These are phyloP conservation scores for Podilymbus podiceps DNA, from an alignment of 2,113 vertebrate species.

Conservation along the genomic window DNA sequence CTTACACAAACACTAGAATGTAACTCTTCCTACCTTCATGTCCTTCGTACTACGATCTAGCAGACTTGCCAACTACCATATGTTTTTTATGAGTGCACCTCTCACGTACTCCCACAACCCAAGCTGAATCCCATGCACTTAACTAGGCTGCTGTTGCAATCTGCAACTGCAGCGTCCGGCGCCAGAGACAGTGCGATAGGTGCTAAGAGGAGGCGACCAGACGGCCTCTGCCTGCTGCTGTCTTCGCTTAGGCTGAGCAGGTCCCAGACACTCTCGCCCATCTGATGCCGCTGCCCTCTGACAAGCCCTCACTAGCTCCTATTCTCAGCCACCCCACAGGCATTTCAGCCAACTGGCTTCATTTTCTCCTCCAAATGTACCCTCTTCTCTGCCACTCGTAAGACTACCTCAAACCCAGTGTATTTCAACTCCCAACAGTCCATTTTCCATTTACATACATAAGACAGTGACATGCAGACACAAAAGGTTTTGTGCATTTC, in stretches of 20 bases:
- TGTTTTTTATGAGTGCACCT: neutral
- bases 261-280: neutral
- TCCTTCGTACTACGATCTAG: neutral
- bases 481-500: neutral
- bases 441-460: neutral
- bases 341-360: neutral
- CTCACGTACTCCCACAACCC: neutral
- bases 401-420: neutral
- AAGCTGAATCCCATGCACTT: neutral
- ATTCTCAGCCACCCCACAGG: neutral
- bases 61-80: neutral
- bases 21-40: neutral
- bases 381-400: neutral
- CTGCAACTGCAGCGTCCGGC: accelerated
- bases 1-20: neutral
- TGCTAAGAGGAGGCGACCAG: neutral
- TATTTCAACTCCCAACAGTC: neutral
- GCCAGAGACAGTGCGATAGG: neutral
- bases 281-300: neutral
- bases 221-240: neutral
- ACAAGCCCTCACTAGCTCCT: neutral
- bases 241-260: neutral
- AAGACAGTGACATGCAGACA: neutral
- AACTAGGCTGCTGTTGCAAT: neutral
- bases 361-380: neutral